Evolutionary conservation across 1,140 invertebrate species (phyloP).

Genomic region (Arctopsyche grandis): DNA sequence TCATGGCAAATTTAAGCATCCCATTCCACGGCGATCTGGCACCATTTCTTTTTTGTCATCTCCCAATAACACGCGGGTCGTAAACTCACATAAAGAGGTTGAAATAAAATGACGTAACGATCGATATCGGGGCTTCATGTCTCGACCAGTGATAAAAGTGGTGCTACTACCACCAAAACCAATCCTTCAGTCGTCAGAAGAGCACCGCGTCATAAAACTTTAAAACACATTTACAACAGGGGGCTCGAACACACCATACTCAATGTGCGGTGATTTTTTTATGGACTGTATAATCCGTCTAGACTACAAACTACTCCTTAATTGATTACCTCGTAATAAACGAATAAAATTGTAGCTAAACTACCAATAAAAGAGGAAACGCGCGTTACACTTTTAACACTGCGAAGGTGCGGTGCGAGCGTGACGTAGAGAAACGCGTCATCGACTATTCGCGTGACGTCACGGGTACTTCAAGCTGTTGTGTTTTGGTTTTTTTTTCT

Average conservation of each 20-base stretch:
- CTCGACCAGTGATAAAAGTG: constrained; percentile 17
- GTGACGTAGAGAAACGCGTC: constrained; percentile 22
- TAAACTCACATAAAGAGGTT: neutral
- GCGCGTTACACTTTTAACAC: constrained; percentile 49
- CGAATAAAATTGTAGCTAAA: constrained; percentile 53
- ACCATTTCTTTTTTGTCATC: neutral
- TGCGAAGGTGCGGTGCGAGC: constrained; percentile 20
- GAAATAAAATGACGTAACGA: constrained; percentile 1
- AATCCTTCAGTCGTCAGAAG: constrained; percentile 21
- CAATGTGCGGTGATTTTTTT: constrained; percentile 53
- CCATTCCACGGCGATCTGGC: neutral
- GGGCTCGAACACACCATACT: neutral
- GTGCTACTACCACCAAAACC: neutral
- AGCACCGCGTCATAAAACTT: constrained; percentile 47
- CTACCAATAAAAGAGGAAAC: constrained; percentile 50
- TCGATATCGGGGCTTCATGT: constrained; percentile 18
- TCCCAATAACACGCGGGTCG: neutral
- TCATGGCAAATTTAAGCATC: too few species aligned
- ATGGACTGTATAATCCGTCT: constrained; percentile 55
- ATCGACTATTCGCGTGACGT: constrained; percentile 46
- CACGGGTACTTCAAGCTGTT: constrained; percentile 3
- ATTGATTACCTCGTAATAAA: constrained; percentile 55
- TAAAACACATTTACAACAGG: constrained; percentile 51
- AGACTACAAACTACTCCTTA: constrained; percentile 53
- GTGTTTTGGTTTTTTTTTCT: neutral